Conservation (phyloP, 2,113 vertebrate genomes). For the Chunga burmeisteri region DNA sequence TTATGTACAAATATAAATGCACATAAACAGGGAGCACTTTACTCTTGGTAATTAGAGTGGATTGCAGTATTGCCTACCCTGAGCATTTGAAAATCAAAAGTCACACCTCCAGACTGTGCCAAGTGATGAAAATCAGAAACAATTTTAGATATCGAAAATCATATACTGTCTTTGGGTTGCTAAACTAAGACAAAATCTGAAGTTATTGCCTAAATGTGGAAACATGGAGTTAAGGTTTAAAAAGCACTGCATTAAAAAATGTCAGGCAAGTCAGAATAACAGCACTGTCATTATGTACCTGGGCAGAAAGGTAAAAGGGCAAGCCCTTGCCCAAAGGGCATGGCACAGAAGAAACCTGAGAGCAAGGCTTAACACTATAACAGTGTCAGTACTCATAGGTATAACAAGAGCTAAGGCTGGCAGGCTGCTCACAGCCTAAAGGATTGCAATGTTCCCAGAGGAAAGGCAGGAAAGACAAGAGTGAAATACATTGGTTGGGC, state of each 20-base stretch:
- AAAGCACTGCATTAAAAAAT: background rate
- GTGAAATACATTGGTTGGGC: background rate
- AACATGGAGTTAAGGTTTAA: background rate
- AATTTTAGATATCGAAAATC: background rate
- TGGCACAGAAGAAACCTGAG: background rate
- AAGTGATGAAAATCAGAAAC: background rate
- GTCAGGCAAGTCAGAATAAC: background rate
- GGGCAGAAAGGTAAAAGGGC: background rate
- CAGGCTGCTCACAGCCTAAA: background rate
- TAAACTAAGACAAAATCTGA: background rate
- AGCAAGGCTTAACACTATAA: background rate
- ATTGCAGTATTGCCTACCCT: background rate
- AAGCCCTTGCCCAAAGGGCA: background rate
- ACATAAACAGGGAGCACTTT: background rate
- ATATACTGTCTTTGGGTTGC: background rate
- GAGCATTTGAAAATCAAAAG: background rate
- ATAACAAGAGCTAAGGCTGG: constrained; percentile 16
- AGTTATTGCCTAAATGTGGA: background rate
- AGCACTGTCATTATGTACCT: background rate
- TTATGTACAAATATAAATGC: background rate
- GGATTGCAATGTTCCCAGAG: background rate
- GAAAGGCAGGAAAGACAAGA: background rate
- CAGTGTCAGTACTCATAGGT: background rate
- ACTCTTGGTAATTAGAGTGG: background rate
- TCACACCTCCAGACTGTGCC: background rate